Evolutionary conservation across 2,888 invertebrate species (phyloP).

Genomic region (Meta bourneti): DNA sequence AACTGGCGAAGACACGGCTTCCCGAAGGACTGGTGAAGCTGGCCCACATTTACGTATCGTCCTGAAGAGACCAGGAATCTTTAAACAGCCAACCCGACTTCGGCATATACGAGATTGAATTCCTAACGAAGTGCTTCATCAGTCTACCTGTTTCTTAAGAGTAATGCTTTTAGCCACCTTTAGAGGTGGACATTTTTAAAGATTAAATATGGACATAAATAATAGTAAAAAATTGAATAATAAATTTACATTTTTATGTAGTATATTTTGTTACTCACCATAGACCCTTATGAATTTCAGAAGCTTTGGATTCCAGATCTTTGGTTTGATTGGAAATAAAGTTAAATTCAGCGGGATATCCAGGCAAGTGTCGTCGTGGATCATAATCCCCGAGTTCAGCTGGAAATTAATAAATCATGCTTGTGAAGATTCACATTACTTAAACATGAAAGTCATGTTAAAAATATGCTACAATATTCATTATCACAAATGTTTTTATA

Average conservation of each 20-base stretch:
- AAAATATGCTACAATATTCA: too few species aligned
- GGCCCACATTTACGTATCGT: too few species aligned
- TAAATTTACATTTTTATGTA: background rate
- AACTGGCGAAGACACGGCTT: too few species aligned
- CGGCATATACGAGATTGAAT: too few species aligned
- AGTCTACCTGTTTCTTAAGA: too few species aligned
- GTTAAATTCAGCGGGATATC: constrained; percentile 97
- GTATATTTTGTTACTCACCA: constrained; percentile 84
- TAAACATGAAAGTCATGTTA: too few species aligned
- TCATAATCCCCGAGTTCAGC: constrained; percentile 78
- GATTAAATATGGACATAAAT: background rate
- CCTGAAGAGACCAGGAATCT: too few species aligned
- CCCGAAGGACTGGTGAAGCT: too few species aligned
- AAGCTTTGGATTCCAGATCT: constrained; percentile 92
- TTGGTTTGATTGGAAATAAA: constrained; percentile 95
- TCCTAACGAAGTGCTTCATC: too few species aligned
- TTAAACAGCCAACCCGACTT: too few species aligned
- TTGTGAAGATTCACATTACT: background rate
- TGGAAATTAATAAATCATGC: background rate
- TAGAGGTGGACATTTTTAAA: background rate
- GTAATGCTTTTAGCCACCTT: too few species aligned
- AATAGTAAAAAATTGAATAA: background rate
- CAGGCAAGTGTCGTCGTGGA: constrained; percentile 83
- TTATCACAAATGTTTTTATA: too few species aligned
- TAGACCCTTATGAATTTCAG: constrained; percentile 92